These are phyloP conservation scores for Sipunculus nudus DNA, from an alignment of 2,888 invertebrate species.

Conservation along the genomic window DNA sequence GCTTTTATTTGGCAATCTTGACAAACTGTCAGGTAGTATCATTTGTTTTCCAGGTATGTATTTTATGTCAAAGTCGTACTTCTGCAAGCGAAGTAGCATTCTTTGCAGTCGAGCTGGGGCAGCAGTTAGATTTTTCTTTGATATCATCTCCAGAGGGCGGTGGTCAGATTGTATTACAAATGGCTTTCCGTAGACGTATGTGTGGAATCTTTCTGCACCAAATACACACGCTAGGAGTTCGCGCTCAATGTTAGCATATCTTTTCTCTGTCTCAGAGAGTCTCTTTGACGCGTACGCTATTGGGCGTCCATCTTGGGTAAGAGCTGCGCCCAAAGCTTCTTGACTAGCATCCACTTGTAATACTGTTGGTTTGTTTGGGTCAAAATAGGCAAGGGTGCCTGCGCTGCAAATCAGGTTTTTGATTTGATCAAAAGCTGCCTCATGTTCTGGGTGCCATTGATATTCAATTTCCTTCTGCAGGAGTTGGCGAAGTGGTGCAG, in stretches of 20 bases:
- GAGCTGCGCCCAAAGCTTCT: slow-evolving; percentile 28
- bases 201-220: slow-evolving; percentile 26
- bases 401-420: no score
- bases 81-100: slow-evolving; percentile 29
- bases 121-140: slow-evolving; percentile 18
- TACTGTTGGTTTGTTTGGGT: slow-evolving; percentile 4
- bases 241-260: slow-evolving; percentile 31
- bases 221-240: slow-evolving; percentile 34
- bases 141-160: slow-evolving; percentile 30
- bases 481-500: slow-evolving; percentile 20
- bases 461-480: slow-evolving; percentile 18
- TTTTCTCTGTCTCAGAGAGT: slow-evolving; percentile 18
- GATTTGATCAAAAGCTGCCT: no score
- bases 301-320: slow-evolving; percentile 13
- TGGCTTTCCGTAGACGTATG: slow-evolving; percentile 22
- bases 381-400: no score
- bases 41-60: slow-evolving; percentile 28
- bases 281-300: slow-evolving; percentile 25
- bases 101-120: slow-evolving; percentile 26
- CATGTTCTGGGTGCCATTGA: no score
- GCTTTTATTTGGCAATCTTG: slow-evolving; percentile 19
- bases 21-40: slow-evolving; percentile 31
- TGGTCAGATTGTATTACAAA: slow-evolving; percentile 23
- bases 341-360: slow-evolving; percentile 19
- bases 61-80: slow-evolving; percentile 25